These are phyloP conservation scores for Barnardius zonarius DNA, from an alignment of 2,113 vertebrate species.

Conservation along the genomic window DNA sequence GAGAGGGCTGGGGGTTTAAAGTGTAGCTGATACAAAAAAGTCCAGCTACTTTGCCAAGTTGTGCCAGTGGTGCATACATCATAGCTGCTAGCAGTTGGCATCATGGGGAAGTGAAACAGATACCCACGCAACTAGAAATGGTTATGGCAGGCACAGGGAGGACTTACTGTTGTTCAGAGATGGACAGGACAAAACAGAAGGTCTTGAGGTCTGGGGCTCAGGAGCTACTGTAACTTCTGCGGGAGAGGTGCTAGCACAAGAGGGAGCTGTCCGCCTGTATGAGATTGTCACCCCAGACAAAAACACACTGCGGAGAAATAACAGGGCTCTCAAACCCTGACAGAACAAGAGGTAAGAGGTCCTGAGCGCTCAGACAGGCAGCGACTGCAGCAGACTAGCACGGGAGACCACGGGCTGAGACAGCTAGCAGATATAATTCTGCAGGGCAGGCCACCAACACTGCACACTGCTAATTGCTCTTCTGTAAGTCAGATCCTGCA, in stretches of 20 bases:
- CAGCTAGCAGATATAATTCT: not conserved
- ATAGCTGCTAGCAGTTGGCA: not conserved
- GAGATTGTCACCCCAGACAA: slow-evolving; percentile 20
- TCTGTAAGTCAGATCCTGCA: not conserved
- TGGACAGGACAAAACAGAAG: not conserved
- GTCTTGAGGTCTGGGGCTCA: not conserved
- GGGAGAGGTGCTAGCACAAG: slow-evolving; percentile 42
- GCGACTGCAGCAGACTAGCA: not conserved
- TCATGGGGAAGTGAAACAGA: rapidly evolving
- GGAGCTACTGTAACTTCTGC: not conserved
- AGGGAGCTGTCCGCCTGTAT: slow-evolving; percentile 31
- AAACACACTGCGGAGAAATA: not conserved
- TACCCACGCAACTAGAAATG: not conserved
- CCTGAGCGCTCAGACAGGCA: not conserved
- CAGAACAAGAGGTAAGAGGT: not conserved
- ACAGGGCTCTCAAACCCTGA: not conserved
- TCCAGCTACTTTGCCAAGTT: not conserved
- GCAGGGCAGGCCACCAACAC: not conserved
- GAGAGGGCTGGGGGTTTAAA: not conserved
- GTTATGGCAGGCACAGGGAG: not conserved
- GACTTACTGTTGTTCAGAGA: not conserved
- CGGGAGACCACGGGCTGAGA: not conserved
- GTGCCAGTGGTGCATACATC: not conserved
- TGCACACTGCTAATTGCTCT: not conserved
- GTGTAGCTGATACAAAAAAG: not conserved